Conservation (phyloP, 2,113 vertebrate genomes). For the Gadus chalcogrammus region DNA sequence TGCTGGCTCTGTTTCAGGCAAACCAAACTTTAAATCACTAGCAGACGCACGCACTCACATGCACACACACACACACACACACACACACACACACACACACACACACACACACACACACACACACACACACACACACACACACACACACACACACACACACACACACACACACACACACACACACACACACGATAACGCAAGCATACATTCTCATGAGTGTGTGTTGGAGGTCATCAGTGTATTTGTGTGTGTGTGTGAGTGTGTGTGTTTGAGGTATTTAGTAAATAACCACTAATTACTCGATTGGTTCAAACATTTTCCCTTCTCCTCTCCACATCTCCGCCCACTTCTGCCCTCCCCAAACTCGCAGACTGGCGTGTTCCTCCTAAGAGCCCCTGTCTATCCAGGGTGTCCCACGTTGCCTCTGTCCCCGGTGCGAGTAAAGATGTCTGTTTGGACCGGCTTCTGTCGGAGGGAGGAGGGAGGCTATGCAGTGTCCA, state of each 20-base stretch:
- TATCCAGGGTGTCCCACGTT: conserved; percentile 2
- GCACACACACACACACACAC: no score
- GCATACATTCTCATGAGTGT: conserved; percentile 37
- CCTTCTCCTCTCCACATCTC: conserved; percentile 24
- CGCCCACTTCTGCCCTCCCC: conserved; percentile 8
- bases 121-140: conserved; percentile 16
- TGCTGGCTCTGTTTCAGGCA: conserved; percentile 6
- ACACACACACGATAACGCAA: conserved; percentile 1
- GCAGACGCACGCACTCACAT: conserved; percentile 26
- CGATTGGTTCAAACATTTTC: conserved; percentile 38
- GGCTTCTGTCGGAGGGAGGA: conserved; percentile 40
- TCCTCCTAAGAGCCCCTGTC: no score
- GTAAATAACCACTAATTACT: conserved; percentile 39
- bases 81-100: no score
- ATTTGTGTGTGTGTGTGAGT: neutral
- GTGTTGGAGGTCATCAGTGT: conserved; percentile 22
- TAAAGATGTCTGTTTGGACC: conserved; percentile 53
- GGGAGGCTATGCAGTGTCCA: no score
- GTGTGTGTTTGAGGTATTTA: conserved; percentile 44
- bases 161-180: conserved; percentile 20
- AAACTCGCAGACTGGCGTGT: conserved; percentile 32
- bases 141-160: neutral
- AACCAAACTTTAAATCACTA: conserved; percentile 32
- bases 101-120: no score
- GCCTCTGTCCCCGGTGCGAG: conserved; percentile 56